Evolutionary conservation across 2,888 invertebrate genomes (phyloP), one percentile per base, ranked within the genome.

Genomic region (Escarpia spicata): DNA sequence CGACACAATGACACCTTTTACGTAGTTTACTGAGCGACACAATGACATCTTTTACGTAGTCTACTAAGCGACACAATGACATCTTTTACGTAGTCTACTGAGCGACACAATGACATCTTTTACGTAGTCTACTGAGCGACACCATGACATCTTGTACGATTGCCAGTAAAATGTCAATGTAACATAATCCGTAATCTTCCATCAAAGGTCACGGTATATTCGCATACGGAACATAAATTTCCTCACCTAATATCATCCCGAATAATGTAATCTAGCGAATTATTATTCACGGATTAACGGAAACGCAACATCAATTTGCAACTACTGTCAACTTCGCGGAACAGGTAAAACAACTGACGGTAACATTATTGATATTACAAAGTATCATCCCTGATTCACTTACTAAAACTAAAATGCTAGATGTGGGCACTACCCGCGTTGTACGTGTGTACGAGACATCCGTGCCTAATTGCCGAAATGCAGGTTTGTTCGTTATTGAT

Each of bases 401-500:
- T 75, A 75, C 26, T 75, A n/a, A 75, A 75, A 19, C 75, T 75
- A 2, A 75, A 75, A 75, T 75, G 75, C n/a, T 26, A 75, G 19
- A n/a, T 75, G 4, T 26, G 19, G 19, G 75, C 26, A 3, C 6
- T 75, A 26, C 26, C 19, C 19, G n/a, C 75, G 26, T 75, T 75
- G 75, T 75, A 75, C 19, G 19, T 75, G 75, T 2, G 26, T 75
- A 26, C 26, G 75, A 26, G n/a, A 26, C 19, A 75, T 26, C 75
- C 75, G 75, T 75, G 75, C 75, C 26, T 75, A 75, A 75, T 75
- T 75, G n/a, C 75, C 75, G 15, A 75, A 75, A 75, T 75, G n/a
- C n/a, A 26, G 75, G 75, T 75, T 75, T 75, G 19, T 75, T 26
- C 75, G 3, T 75, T 75, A 75, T 75, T 75, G 75, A 75, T 75